Conservation (phyloP, 2,113 vertebrate genomes). For the Mohoua ochrocephala region DNA sequence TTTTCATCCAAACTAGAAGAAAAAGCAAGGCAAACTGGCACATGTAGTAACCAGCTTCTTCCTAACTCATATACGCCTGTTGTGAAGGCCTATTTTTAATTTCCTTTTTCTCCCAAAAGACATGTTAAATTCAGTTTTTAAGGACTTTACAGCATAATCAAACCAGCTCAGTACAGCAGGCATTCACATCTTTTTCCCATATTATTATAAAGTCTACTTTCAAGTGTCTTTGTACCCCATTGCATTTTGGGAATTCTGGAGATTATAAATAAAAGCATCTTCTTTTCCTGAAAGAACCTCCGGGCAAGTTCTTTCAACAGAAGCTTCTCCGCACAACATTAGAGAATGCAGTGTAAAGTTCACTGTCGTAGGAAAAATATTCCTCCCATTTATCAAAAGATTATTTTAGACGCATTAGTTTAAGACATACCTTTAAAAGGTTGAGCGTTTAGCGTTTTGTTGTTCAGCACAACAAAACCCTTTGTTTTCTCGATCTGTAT, state of each 20-base stretch:
- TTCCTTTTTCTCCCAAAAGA: background rate
- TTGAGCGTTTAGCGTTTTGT: background rate
- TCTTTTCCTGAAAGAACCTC: constrained; percentile 8
- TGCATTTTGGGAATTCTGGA: constrained; percentile 16
- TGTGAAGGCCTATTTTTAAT: background rate
- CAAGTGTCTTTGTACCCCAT: background rate
- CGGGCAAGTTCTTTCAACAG: constrained; percentile 7
- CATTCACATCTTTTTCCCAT: background rate
- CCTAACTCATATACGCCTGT: background rate
- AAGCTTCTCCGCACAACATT: background rate
- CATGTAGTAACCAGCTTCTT: background rate
- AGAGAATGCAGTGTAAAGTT: constrained; percentile 2
- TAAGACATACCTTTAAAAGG: background rate
- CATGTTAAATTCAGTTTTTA: background rate
- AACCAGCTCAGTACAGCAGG: background rate
- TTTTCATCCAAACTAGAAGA: background rate
- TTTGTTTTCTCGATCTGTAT: background rate
- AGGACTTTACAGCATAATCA: background rate
- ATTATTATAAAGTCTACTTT: constrained; percentile 33
- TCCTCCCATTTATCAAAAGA: background rate
- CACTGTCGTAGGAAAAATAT: background rate
- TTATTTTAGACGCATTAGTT: background rate
- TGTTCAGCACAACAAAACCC: background rate
- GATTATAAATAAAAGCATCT: constrained; percentile 42
- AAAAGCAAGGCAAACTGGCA: background rate